Evolutionary conservation across 2,113 vertebrate species (phyloP), one percentile per base, ranked within the genome.

Genomic region (Helogale parvula): DNA sequence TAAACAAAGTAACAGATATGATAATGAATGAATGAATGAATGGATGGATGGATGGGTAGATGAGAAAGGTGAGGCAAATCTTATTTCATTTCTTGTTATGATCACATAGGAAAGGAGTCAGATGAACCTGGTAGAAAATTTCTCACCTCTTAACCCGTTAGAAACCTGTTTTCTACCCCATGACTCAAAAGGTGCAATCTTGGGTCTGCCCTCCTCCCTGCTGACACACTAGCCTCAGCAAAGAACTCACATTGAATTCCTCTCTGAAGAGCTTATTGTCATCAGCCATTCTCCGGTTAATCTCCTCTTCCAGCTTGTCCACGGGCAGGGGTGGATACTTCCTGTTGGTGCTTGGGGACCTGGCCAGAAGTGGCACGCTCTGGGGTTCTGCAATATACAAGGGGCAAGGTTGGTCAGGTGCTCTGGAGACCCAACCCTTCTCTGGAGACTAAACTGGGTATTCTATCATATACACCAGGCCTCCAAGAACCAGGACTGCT

Each of bases 251-350:
- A 5, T 99, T 99, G 98, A 99, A 99, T 98, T 99, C 99, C 97
- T 99, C 99, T 87, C 99, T 98, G 98, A 99, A 99, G 96, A 99
- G 99, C 96, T 99, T 99, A 98, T 99, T 99, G 99, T 99, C 99
- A 35, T 99, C 99, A 0, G 99, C 99, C 99, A 99, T 99, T 95
- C 99, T 99, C 27, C 99, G 99, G 95, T 99, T 99, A 98, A 99
- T 99, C 98, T 99, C 99, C 98, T 99, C 99, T 98, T 99, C 99
- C 69, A 99, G 99, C 97, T 99, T 99, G 97, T 99, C 99, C 4
- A 99, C 99, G 9, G 99, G 99, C 98, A 99, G 99, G 0, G 99
- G 99, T 0, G 99, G 99, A 97, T 99, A 99, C 98, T 99, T 99
- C 97, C 99, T 99, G 98, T 99, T 99, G 98, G 99, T 99, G 99